Evolutionary conservation across 2,888 invertebrate genomes (phyloP).

Genomic region (Chymomyza fuscimana): DNA sequence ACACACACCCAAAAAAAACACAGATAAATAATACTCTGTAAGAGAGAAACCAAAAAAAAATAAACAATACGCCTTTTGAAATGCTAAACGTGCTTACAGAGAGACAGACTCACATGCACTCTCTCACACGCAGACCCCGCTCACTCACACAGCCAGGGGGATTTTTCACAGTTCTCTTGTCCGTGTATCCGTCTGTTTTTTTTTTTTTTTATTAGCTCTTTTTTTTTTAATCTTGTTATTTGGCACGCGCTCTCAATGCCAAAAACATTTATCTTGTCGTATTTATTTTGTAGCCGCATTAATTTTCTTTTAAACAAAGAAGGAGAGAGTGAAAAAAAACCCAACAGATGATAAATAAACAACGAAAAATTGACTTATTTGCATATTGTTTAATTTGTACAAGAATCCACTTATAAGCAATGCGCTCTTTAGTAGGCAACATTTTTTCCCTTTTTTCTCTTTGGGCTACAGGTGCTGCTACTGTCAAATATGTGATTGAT

Average conservation of each 20-base stretch:
- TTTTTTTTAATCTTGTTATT: conserved; percentile 53
- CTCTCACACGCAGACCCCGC: background rate
- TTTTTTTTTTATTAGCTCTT: conserved; percentile 66
- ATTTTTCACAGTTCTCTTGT: background rate
- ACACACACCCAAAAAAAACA: conserved; percentile 1
- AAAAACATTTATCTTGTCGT: conserved; percentile 71
- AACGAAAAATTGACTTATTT: conserved; percentile 69
- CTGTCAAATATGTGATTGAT: conserved; percentile 65
- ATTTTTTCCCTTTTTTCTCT: background rate
- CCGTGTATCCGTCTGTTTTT: background rate
- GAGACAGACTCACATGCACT: conserved; percentile 33
- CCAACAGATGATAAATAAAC: background rate
- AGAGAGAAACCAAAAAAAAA: conserved; percentile 49
- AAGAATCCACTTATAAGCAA: conserved; percentile 43
- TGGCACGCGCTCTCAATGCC: conserved; percentile 39
- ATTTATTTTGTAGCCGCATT: conserved; percentile 68
- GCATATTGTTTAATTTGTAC: conserved; percentile 64
- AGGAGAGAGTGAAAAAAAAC: background rate
- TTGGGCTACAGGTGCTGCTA: conserved; percentile 52
- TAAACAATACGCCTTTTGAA: conserved; percentile 71
- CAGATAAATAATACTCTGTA: conserved; percentile 57
- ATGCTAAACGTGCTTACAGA: conserved; percentile 60
- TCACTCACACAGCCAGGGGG: conserved; percentile 5
- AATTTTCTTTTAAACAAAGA: conserved; percentile 48
- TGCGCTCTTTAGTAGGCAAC: background rate